These are phyloP conservation scores for Littorina saxatilis DNA, from an alignment of 1,140 invertebrate species.

Conservation along the genomic window DNA sequence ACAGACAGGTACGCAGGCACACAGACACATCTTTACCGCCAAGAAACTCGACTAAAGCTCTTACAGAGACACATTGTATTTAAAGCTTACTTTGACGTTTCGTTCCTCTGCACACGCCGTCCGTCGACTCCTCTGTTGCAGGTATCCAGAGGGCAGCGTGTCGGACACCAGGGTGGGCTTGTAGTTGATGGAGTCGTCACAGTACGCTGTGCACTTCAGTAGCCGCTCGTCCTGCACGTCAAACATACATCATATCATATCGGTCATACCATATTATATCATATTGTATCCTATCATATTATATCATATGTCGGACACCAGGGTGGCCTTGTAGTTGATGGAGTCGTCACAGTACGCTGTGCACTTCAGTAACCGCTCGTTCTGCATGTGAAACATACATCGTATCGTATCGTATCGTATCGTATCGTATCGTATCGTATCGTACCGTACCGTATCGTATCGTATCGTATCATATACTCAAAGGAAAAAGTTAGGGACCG, in stretches of 20 bases:
- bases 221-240: conserved; percentile 21
- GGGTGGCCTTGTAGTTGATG: conserved; percentile 1
- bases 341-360: conserved; percentile 11
- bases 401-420: too few species aligned
- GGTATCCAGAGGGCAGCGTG: conserved; percentile 12
- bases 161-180: conserved; percentile 5
- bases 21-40: too few species aligned
- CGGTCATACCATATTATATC: too few species aligned
- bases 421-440: too few species aligned
- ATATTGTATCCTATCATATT: too few species aligned
- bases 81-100: conserved; percentile 3
- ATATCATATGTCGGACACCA: conserved; percentile 16
- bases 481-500: too few species aligned
- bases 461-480: too few species aligned
- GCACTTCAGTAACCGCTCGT: conserved; percentile 19
- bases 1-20: neutral
- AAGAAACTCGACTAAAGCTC: too few species aligned
- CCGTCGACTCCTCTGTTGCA: neutral
- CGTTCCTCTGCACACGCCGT: conserved; percentile 34
- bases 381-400: neutral
- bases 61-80: too few species aligned
- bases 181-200: conserved; percentile 13
- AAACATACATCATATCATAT: too few species aligned
- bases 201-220: conserved; percentile 16
- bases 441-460: too few species aligned